A percentile compares a stretch with the other conserved stretches of the same genome.
Conservation (phyloP, 2,797 vertebrate genomes). For the Euthynnus affinis region DNA sequence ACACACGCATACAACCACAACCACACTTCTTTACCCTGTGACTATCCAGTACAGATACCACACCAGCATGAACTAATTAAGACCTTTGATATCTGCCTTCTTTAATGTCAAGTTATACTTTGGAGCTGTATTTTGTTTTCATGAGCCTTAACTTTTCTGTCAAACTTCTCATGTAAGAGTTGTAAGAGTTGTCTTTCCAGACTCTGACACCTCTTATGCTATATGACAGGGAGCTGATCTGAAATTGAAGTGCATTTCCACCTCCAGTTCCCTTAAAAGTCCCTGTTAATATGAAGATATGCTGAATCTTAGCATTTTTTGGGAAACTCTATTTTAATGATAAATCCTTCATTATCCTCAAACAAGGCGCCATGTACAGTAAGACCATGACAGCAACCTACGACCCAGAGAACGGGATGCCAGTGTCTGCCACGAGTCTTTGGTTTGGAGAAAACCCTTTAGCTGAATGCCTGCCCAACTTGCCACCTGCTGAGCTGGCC, state of each 20-base stretch:
- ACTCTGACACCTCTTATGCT: not conserved
- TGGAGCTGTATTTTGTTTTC: not conserved
- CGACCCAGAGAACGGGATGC: conserved; percentile 92
- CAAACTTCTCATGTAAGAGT: conserved; percentile 7
- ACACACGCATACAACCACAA: not conserved
- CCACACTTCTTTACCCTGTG: not conserved
- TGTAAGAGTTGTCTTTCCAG: not conserved
- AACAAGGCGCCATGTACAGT: conserved; percentile 91
- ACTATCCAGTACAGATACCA: not conserved
- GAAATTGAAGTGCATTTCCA: not conserved
- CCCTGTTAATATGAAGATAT: not conserved
- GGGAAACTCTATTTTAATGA: not conserved
- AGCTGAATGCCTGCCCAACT: conserved; percentile 86
- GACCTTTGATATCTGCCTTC: not conserved
- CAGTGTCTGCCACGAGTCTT: conserved; percentile 89
- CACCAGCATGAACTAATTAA: conserved; percentile 2
- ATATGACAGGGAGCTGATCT: not conserved
- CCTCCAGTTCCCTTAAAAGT: not conserved
- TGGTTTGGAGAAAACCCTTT: conserved; percentile 94
- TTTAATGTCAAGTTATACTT: conserved; percentile 15
- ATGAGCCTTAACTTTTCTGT: not conserved
- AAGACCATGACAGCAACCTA: conserved; percentile 95
- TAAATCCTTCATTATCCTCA: not conserved
- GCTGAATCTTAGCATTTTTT: not conserved
- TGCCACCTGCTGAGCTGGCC: conserved; percentile 87